phyloP scores from a whole-genome alignment of 2,797 vertebrate species.

The Melanotaenia trifasciata region DNA sequence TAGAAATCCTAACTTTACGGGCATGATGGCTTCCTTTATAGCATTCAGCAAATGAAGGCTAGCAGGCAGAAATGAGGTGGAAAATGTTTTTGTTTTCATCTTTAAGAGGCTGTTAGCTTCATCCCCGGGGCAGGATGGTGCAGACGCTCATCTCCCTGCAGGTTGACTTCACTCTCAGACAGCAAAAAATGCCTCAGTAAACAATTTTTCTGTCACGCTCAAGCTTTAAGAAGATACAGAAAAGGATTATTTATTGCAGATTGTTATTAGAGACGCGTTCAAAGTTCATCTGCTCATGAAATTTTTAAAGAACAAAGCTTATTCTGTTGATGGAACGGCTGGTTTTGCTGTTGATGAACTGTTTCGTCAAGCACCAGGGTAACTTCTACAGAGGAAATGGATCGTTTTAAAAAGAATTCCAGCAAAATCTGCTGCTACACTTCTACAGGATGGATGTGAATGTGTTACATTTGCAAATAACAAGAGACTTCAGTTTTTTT shows the following conservation, averaged over 20 bases:
- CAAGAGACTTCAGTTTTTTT: not conserved
- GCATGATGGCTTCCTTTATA: conserved; percentile 2
- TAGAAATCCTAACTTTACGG: conserved; percentile 16
- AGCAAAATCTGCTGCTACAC: not conserved
- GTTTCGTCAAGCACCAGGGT: not conserved
- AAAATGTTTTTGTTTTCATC: conserved; percentile 48
- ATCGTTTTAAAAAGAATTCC: not conserved
- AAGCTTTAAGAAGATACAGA: not conserved
- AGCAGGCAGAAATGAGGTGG: conserved; percentile 34
- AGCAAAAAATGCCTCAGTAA: not conserved
- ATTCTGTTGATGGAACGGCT: not conserved
- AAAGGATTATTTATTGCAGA: not conserved
- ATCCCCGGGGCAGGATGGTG: conserved; percentile 25
- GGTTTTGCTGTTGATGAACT: not conserved
- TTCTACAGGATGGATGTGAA: not conserved
- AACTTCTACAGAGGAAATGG: not conserved
- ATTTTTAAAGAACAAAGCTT: not conserved
- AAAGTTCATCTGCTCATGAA: not conserved
- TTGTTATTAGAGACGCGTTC: not conserved
- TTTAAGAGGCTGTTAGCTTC: conserved; percentile 33
- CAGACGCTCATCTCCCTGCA: conserved; percentile 23
- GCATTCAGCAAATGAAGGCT: conserved; percentile 1
- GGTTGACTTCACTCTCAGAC: conserved; percentile 7
- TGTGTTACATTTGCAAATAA: not conserved
- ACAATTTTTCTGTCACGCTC: conserved; percentile 5